Percentiles rank a stretch among this genome's conserved stretches.
Conservation (phyloP, 2,888 invertebrate species). For the Zootermopsis nevadensis region DNA sequence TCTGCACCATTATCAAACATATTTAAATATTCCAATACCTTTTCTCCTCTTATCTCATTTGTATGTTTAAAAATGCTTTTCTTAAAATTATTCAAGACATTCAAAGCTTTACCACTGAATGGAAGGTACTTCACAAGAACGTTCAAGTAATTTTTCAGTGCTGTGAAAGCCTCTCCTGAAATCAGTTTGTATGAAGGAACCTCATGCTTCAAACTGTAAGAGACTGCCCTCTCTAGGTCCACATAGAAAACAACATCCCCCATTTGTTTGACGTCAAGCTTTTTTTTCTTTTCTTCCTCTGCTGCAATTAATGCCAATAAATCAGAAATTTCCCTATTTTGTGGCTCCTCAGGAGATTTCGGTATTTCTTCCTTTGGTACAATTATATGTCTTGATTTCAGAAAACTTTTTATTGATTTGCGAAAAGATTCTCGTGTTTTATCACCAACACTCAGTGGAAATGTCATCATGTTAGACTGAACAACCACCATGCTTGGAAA, state of each 20-base stretch:
- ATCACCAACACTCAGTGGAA: slow-evolving; percentile 62
- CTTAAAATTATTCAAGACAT: slow-evolving; percentile 72
- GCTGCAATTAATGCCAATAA: slow-evolving; percentile 49
- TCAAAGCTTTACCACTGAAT: slow-evolving; percentile 73
- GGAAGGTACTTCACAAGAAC: slow-evolving; percentile 85
- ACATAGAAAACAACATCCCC: slow-evolving; percentile 80
- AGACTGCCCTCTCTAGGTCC: slow-evolving; percentile 89
- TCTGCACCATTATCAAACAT: slow-evolving; percentile 69
- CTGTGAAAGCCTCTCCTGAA: slow-evolving; percentile 75
- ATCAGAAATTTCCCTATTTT: slow-evolving; percentile 58
- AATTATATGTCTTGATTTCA: slow-evolving; percentile 48
- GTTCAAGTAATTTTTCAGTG: slow-evolving; percentile 79
- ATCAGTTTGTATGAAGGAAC: slow-evolving; percentile 78
- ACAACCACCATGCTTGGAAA: slow-evolving; percentile 70
- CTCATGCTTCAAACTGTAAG: slow-evolving; percentile 86
- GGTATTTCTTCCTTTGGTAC: slow-evolving; percentile 53
- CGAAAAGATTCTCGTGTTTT: slow-evolving; percentile 64
- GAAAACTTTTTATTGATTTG: slow-evolving; percentile 62
- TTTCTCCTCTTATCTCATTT: slow-evolving; percentile 69
- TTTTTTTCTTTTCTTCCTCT: slow-evolving; percentile 49
- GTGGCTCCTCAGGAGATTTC: slow-evolving; percentile 60
- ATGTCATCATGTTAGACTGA: slow-evolving; percentile 61
- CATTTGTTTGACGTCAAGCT: slow-evolving; percentile 60
- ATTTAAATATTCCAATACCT: slow-evolving; percentile 70
- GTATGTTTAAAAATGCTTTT: slow-evolving; percentile 65